Evolutionary conservation across 2,888 invertebrate genomes (phyloP).

Genomic region (Scaptomyza caliginosa): DNA sequence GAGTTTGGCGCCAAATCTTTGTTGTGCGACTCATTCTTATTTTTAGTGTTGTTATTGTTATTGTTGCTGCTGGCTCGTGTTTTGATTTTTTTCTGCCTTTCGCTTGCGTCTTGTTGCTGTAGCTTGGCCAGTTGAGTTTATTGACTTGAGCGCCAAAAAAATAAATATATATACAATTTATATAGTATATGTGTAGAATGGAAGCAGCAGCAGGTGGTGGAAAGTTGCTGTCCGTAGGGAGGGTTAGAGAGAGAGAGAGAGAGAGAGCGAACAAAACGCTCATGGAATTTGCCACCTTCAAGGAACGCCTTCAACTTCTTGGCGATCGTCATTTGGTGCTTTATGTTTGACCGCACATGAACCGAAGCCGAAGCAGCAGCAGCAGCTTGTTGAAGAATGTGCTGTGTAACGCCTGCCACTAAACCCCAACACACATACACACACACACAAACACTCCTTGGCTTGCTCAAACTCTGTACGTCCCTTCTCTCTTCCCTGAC

Average conservation of each 20-base stretch:
- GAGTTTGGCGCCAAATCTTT: slow-evolving; percentile 54
- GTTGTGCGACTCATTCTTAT: slow-evolving; percentile 36
- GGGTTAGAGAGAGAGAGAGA: background rate
- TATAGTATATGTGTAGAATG: background rate
- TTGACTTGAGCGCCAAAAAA: slow-evolving; percentile 53
- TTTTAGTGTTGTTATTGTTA: slow-evolving; percentile 16
- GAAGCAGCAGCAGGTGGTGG: slow-evolving; percentile 21
- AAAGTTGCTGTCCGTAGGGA: background rate
- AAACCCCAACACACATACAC: background rate
- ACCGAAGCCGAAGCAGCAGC: slow-evolving; percentile 22
- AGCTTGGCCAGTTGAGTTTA: slow-evolving; percentile 44
- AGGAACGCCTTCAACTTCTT: background rate
- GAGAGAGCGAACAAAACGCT: slow-evolving; percentile 12
- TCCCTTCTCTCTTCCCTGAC: background rate
- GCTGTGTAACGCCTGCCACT: slow-evolving; percentile 29
- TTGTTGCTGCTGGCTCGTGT: slow-evolving; percentile 47
- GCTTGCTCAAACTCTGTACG: background rate
- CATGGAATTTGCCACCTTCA: slow-evolving; percentile 55
- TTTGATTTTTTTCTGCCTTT: slow-evolving; percentile 43
- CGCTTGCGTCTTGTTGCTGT: slow-evolving; percentile 27
- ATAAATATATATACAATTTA: background rate
- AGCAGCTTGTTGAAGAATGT: slow-evolving; percentile 33
- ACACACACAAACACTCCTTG: too few species aligned
- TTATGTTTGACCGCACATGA: slow-evolving; percentile 63
- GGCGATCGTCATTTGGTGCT: slow-evolving; percentile 29